Percentiles rank a stretch among this genome's conserved stretches.
These are phyloP conservation scores for Sylvia atricapilla DNA, from an alignment of 2,113 vertebrate species.

Conservation along the genomic window DNA sequence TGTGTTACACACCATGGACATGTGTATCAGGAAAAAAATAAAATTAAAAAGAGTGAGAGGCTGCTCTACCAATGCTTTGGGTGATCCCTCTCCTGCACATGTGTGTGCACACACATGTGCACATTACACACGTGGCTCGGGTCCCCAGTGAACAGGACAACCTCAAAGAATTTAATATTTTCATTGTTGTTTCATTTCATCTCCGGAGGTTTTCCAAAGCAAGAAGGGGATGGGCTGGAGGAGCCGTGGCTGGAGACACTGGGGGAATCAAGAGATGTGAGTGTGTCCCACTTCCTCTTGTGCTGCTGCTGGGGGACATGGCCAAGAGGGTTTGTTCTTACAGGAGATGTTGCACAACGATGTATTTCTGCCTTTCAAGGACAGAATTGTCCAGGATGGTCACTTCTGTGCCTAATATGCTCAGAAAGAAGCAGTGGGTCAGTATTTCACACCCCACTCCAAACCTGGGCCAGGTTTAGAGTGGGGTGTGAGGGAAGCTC, in stretches of 20 bases:
- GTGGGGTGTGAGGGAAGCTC: background rate
- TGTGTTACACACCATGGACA: conserved; percentile 19
- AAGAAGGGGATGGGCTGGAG: background rate
- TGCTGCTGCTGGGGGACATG: background rate
- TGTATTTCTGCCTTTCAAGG: background rate
- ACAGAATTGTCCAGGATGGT: background rate
- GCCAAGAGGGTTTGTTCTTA: background rate
- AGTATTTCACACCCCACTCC: no score
- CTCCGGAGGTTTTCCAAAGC: background rate
- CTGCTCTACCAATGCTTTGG: background rate
- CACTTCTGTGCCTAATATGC: background rate
- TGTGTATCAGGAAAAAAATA: conserved; percentile 13
- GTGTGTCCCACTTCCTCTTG: accelerated
- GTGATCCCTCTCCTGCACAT: background rate
- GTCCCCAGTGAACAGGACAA: background rate
- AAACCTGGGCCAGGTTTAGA: background rate
- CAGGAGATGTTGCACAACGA: background rate
- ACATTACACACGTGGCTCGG: accelerated
- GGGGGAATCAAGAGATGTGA: background rate
- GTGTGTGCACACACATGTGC: background rate
- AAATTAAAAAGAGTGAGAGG: background rate
- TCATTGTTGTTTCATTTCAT: background rate
- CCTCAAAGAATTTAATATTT: background rate
- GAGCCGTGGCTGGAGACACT: accelerated
- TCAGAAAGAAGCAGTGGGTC: background rate